Base-by-base conservation (phyloP, 2,797 vertebrate species). In the Cossypha caffra region DNA sequence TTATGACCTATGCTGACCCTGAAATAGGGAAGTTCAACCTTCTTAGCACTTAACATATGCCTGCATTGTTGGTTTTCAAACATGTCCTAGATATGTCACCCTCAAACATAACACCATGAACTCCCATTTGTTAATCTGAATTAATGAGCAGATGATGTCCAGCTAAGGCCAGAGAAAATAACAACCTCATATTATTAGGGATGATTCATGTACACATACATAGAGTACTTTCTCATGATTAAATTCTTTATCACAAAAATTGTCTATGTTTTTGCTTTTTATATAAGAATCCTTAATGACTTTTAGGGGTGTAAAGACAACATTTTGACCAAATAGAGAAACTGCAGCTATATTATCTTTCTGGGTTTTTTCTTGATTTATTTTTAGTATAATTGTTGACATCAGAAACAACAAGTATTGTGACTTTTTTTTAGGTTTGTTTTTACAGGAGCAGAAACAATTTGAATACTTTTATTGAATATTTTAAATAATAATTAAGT, bases 81-180 rank as follows among this genome's bases (percentile, higher is more conserved):
- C 63, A 47, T 90, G 86, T 59, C 94, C 92, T 86, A 94, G 86
- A 95, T 96, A 95, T 92, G 89, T 97, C 94, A 96, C n/a, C 55
- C 37, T 94, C 38, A 77, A 76, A 92, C 71, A 73, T 20, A 96
- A 89, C 0, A 0, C 52, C 68, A 62, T 63, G 75, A 93, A 77
- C 71, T 86, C 75, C 18, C 23, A 48, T 95, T 96, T 92, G 21
- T 90, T 94, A 95, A 96, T 96, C 73, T 92, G 89, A 94, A 94
- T 91, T 97, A 97, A 96, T 96, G 91, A 97, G 62, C 50, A 80
- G 71, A 67, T 29, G 33, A 95, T 91, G 69, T 93, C 90, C 93
- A 94, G 62, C n/a, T 90, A 82, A 47, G 35, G 16, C 28, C 16
- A 2, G 35, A 63, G 71, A 92, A 82, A 94, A 47, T 23, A 90